These are phyloP conservation scores for Latrodectus geometricus DNA, from an alignment of 1,140 invertebrate species.

Conservation along the genomic window DNA sequence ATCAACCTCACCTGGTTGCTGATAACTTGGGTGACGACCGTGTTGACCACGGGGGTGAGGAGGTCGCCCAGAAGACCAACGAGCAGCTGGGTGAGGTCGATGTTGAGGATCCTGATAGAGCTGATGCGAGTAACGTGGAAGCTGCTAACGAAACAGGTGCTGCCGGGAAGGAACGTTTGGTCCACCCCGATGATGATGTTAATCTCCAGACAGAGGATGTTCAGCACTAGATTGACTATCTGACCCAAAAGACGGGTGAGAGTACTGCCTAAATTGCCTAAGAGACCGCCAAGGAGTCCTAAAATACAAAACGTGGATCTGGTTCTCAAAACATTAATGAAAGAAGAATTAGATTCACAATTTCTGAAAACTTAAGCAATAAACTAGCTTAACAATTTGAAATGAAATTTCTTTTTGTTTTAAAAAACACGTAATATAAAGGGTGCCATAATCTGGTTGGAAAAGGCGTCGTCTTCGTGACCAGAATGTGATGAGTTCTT, in stretches of 20 bases:
- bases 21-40: not conserved
- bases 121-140: slow-evolving; percentile 7
- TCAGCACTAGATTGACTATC: slow-evolving; percentile 30
- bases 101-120: not conserved
- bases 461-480: not conserved
- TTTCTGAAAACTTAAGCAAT: not conserved
- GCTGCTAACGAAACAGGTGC: not conserved
- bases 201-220: slow-evolving; percentile 13
- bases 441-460: not conserved
- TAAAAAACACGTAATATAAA: not conserved
- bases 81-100: slow-evolving; percentile 14
- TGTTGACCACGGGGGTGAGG: slow-evolving; percentile 9
- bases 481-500: no score
- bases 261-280: slow-evolving; percentile 10
- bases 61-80: slow-evolving; percentile 19
- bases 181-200: slow-evolving; percentile 5
- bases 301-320: not conserved
- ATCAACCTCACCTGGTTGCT: slow-evolving; percentile 14
- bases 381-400: not conserved
- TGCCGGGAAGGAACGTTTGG: slow-evolving; percentile 3
- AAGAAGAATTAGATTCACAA: not conserved
- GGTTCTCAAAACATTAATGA: not conserved
- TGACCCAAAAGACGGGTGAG: slow-evolving; percentile 22
- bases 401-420: not conserved
- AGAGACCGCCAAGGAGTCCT: slow-evolving; percentile 34